A percentile compares a stretch with the other conserved stretches of the same genome.
phyloP scores from a whole-genome alignment of 2,888 invertebrate genomes.

The Diadegma fenestrale region DNA sequence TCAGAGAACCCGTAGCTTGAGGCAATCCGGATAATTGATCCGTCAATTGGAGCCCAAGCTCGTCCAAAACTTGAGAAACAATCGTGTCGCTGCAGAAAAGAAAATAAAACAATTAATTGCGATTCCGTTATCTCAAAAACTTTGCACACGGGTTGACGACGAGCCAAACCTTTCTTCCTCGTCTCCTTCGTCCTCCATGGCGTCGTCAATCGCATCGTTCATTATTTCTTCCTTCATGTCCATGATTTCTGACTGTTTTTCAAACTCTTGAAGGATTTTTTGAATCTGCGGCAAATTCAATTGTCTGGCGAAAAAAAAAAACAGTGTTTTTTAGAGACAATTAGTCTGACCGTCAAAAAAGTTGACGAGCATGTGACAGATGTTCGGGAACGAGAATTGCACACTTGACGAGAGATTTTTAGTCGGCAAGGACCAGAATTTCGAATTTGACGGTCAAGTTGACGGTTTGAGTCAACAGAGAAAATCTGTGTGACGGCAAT shows the following conservation, averaged over 20 bases:
- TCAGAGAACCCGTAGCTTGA: conserved; percentile 87
- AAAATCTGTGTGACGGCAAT: too few relatives aligned
- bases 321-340: neutral
- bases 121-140: neutral
- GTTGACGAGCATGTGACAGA: neutral
- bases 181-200: conserved; percentile 99
- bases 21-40: conserved; percentile 97
- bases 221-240: conserved; percentile 99
- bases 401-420: too few relatives aligned
- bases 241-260: conserved; percentile 99
- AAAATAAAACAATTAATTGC: conserved; percentile 20
- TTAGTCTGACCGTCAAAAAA: neutral
- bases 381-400: too few relatives aligned
- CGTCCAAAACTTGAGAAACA: conserved; percentile 98
- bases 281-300: conserved; percentile 99
- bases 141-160: neutral
- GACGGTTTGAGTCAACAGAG: too few relatives aligned
- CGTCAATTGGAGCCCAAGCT: conserved; percentile 97
- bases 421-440: too few relatives aligned
- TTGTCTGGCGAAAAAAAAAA: conserved; percentile 86
- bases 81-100: conserved; percentile 92
- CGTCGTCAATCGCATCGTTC: conserved; percentile 99
- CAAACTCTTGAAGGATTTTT: conserved; percentile 98
- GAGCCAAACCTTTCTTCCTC: conserved; percentile 95
- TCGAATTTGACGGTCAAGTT: too few relatives aligned